A percentile compares a stretch with the other conserved stretches of the same genome.
Conservation (phyloP, 1,140 invertebrate genomes). For the Drosophila bocqueti region DNA sequence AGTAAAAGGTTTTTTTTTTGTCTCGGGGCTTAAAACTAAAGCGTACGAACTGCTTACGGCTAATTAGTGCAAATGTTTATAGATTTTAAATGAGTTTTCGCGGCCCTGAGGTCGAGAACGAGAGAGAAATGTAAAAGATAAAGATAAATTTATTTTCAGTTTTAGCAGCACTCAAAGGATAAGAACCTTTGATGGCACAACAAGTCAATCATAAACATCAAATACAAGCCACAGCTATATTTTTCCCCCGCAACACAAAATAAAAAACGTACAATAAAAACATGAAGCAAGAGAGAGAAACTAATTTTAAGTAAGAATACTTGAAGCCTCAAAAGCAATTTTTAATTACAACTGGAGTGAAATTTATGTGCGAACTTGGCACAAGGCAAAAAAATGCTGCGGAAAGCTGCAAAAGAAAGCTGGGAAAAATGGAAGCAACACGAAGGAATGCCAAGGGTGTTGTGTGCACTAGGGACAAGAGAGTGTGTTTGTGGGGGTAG, state of each 20-base stretch:
- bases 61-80: conserved; percentile 55
- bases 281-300: conserved; percentile 45
- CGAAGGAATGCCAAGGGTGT: conserved; percentile 37
- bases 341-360: conserved; percentile 80
- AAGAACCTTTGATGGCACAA: conserved; percentile 1
- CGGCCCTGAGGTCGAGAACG: neutral
- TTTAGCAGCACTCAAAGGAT: conserved; percentile 1
- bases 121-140: neutral
- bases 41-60: conserved; percentile 32
- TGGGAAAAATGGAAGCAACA: conserved; percentile 16
- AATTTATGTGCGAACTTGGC: conserved; percentile 76
- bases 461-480: neutral
- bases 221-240: conserved; percentile 1
- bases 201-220: conserved; percentile 16
- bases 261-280: neutral
- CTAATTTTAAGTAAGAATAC: conserved; percentile 73
- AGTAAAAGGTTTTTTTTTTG: conserved; percentile 56
- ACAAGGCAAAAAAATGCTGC: conserved; percentile 7
- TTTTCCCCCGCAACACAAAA: neutral
- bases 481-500: neutral
- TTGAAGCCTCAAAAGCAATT: conserved; percentile 73
- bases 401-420: conserved; percentile 21
- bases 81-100: conserved; percentile 38
- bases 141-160: conserved; percentile 5
- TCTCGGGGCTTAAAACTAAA: conserved; percentile 21